Conservation (phyloP, 92 coral and sea anemone species). For the Porites lobata region DNA sequence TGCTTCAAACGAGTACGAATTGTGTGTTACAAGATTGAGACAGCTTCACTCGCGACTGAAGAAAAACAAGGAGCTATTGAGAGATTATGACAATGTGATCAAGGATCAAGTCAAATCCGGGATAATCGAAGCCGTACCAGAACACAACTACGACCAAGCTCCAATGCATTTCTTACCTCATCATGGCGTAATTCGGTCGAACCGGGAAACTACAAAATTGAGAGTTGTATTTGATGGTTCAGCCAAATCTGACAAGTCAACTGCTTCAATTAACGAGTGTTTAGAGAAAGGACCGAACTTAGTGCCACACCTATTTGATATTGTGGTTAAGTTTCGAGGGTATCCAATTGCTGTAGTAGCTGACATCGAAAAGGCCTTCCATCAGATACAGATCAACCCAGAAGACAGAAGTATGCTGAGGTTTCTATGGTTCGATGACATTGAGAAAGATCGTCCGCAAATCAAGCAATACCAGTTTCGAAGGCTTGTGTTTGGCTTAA, state of each 20-base stretch:
- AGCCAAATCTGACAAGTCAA: conserved; percentile 19
- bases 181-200: conserved; percentile 53
- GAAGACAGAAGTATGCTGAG: conserved; percentile 54
- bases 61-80: conserved; percentile 53
- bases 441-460: conserved; percentile 21
- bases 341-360: conserved; percentile 36
- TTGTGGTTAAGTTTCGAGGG: conserved; percentile 29
- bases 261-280: conserved; percentile 22
- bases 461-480: conserved; percentile 43
- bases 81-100: conserved; percentile 58
- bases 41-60: conserved; percentile 53
- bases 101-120: conserved; percentile 60
- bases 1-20: conserved; percentile 44
- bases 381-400: conserved; percentile 31
- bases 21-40: conserved; percentile 62
- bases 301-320: conserved; percentile 49
- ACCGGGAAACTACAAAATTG: conserved; percentile 53
- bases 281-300: conserved; percentile 14
- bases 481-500: conserved; percentile 57
- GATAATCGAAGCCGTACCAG: conserved; percentile 56
- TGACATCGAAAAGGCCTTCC: conserved; percentile 41
- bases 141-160: conserved; percentile 21
- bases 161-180: conserved; percentile 53
- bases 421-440: conserved; percentile 48
- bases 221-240: conserved; percentile 55